These are phyloP conservation scores for Vicugna pacos DNA, from an alignment of 2,113 vertebrate genomes.

Conservation along the genomic window DNA sequence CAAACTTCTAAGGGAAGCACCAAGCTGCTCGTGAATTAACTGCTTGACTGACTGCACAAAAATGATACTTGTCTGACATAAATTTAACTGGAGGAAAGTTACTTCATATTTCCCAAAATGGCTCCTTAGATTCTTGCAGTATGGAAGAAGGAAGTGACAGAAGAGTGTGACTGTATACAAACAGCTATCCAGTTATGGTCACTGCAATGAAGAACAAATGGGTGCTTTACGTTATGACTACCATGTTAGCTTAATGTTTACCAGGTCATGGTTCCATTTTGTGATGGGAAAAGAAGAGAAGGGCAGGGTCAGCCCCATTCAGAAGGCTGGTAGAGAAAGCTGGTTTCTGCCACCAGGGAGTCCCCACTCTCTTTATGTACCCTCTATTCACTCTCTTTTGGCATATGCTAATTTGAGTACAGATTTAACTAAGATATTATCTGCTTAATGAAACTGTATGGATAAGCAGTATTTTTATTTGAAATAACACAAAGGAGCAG, in stretches of 20 bases:
- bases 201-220: neutral
- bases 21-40: conserved; percentile 43
- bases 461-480: conserved; percentile 56
- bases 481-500: conserved; percentile 37
- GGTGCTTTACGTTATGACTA: neutral
- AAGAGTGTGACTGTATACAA: neutral
- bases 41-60: conserved; percentile 46
- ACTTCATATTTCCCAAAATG: conserved; percentile 41
- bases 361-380: neutral
- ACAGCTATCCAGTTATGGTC: neutral
- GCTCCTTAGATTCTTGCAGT: neutral
- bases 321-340: neutral
- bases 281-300: conserved; percentile 22
- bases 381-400: conserved; percentile 29
- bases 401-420: conserved; percentile 14
- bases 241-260: neutral
- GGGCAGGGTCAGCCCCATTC: neutral
- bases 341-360: neutral
- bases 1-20: neutral
- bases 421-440: conserved; percentile 46
- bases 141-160: conserved; percentile 25
- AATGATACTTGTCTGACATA: conserved; percentile 29
- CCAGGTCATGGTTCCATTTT: neutral
- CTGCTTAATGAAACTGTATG: conserved; percentile 28
- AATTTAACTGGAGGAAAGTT: conserved; percentile 48